These are phyloP conservation scores for Sinodicranocentrus sp. DNA, from an alignment of 2,888 invertebrate species.

Conservation along the genomic window DNA sequence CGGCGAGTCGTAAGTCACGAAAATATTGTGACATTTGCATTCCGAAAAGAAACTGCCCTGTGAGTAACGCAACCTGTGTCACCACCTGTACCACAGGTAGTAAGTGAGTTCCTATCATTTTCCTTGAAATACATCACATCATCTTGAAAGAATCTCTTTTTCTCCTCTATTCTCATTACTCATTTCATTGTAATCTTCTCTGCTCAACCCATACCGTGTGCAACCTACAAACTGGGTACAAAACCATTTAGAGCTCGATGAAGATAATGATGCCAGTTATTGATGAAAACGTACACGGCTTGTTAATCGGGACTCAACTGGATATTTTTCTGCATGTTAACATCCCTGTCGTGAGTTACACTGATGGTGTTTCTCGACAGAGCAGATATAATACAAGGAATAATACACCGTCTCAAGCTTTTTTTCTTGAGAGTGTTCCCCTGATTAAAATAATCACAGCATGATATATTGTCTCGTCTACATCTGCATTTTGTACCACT, in stretches of 20 bases:
- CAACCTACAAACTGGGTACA: neutral
- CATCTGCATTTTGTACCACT: constrained; percentile 51
- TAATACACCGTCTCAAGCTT: too few relatives aligned
- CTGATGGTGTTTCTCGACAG: constrained; percentile 23
- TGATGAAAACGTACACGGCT: constrained; percentile 27
- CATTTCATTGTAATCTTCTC: neutral
- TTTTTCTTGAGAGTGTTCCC: too few relatives aligned
- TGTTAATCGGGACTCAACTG: constrained; percentile 54
- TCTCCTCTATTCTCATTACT: neutral
- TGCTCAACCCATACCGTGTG: neutral
- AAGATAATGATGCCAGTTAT: constrained; percentile 1
- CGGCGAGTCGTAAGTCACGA: constrained; percentile 63
- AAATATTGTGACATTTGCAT: constrained; percentile 68
- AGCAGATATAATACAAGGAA: too few relatives aligned
- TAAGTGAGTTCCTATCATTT: too few relatives aligned
- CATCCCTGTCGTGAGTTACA: constrained; percentile 45
- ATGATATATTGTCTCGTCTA: constrained; percentile 44
- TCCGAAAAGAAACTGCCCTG: neutral
- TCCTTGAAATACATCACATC: too few relatives aligned
- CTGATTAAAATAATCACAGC: constrained; percentile 63
- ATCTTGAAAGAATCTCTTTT: too few relatives aligned
- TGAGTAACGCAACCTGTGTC: neutral
- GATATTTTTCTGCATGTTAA: constrained; percentile 42
- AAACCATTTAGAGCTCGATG: constrained; percentile 11
- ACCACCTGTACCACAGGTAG: too few relatives aligned